Evolutionary conservation across 2,888 invertebrate species (phyloP), one percentile per base, ranked within the genome.

Genomic region (Eledona agricola): DNA sequence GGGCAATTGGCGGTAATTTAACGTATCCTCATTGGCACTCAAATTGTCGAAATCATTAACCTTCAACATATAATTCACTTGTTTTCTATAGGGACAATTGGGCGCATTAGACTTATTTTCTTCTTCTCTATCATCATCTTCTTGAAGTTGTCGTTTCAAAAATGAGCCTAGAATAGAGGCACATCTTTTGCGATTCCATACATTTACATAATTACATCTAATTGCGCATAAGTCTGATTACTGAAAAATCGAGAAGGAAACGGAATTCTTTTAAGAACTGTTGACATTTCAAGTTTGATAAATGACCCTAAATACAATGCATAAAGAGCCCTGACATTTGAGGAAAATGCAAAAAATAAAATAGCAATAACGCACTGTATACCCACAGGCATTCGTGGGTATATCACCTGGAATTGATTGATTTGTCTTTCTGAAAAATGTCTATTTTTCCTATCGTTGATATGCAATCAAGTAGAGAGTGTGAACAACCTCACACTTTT

Each of bases 1-100:
- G 38, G 37, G 37, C 67, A 68, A 68, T 68, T 68, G 65, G 56
- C 54, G 40, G 57, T 68, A 68, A 68, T 68, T 64, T 58, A 63
- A 63, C 57, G 60, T 63, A 69, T 69, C 69, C 69, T 69, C 62
- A 69, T 69, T 69, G 67, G 55, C 62, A 59, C 51, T 57, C 52
- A 60, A 60, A 59, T 60, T 58, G 60, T 60, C 58, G 53, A 59
- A 63, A 65, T 56, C 64, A 55, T 64, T 67, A 62, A 64, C 66
- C 67, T 67, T 67, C 67, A 66, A 60, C 51, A 40, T 55, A 49
- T 49, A 62, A 60, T 59, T 60, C 50, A 42, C 60, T 45, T 60
- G 59, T 45, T 58, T 58, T 49, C 56, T 51, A 43, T 49, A 49
- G 37, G 19, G 9, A 19, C 37, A 47, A 47, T 47, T 47, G 47